Evolutionary conservation across 2,888 invertebrate species (phyloP), one percentile per base, ranked within the genome.

Genomic region (Phrixothrix hirtus): DNA sequence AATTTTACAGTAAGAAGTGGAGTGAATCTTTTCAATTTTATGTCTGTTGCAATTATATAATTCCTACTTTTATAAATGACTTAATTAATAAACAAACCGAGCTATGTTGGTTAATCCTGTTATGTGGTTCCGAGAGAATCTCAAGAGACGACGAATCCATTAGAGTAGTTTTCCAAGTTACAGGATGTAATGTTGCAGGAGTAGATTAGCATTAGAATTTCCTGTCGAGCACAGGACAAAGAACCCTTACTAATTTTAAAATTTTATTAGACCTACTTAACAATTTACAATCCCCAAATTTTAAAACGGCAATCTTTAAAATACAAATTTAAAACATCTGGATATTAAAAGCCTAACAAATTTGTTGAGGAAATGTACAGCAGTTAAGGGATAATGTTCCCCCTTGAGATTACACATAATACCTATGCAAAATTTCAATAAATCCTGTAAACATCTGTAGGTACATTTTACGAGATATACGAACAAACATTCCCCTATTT

Each of bases 391-490:
- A 32, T 14, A 32, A 35, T 25, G 16, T 31, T 45, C 45, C 37
- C 50, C 39, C 39, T 17, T 14, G 39, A 45, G 34, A 17, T 38
- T 17, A n/a, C 43, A 14, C 47, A 42, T 57, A 58, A 55, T 54
- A 47, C 52, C 42, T 45, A 54, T 44, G 47, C 52, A 44, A 51
- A 59, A 56, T 50, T 56, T 59, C 57, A 59, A 61, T 59, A 59
- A 58, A 59, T 59, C 55, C 55, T 45, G 52, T 52, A 55, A 61
- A 59, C 59, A 61, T 59, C 56, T 57, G 55, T 52, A 56, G 50
- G 37, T 45, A 45, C 44, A 46, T 34, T 34, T 53, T 46, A 42
- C 13, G 31, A 43, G 46, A 43, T 50, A 48, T 37, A 47, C 38
- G 37, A 43, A 48, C 48, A 53, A 48, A 53, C 34, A 48, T 47